phyloP scores from a whole-genome alignment of 2,113 vertebrate genomes.

The Hippoglossus stenolepis region DNA sequence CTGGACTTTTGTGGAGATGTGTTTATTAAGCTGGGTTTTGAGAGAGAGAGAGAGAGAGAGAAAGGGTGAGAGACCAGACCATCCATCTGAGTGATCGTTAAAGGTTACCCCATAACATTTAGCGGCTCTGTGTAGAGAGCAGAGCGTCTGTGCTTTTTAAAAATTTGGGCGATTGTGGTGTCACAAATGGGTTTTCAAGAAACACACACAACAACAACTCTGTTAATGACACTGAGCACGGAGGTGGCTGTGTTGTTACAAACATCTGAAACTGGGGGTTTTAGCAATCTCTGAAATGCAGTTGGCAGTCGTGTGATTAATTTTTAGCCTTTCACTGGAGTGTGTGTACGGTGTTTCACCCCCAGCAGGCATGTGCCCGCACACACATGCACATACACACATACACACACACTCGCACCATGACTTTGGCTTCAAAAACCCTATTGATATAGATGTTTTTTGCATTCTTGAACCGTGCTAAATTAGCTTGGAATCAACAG shows the following conservation, averaged over 20 bases:
- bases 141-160: conserved; percentile 30
- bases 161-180: conserved; percentile 29
- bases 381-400: conserved; percentile 13
- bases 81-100: conserved; percentile 41
- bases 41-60: not conserved
- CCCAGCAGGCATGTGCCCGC: conserved; percentile 6
- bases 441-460: not conserved
- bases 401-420: not conserved
- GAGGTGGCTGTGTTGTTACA: conserved; percentile 26
- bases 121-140: conserved; percentile 13
- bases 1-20: not conserved
- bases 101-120: conserved; percentile 37
- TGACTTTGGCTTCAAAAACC: conserved; percentile 20
- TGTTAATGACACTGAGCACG: conserved; percentile 36
- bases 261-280: conserved; percentile 28
- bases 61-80: not conserved
- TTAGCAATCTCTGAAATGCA: conserved; percentile 42
- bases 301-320: conserved; percentile 26
- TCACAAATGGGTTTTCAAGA: conserved; percentile 40
- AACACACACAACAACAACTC: conserved; percentile 3
- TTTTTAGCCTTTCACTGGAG: conserved; percentile 50
- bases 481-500: not conserved
- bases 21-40: conserved; percentile 10
- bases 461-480: not conserved
- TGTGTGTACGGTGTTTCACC: conserved; percentile 16